Base-by-base conservation (phyloP, 1,140 invertebrate genomes). In the Zaprionus capensis region DNA sequence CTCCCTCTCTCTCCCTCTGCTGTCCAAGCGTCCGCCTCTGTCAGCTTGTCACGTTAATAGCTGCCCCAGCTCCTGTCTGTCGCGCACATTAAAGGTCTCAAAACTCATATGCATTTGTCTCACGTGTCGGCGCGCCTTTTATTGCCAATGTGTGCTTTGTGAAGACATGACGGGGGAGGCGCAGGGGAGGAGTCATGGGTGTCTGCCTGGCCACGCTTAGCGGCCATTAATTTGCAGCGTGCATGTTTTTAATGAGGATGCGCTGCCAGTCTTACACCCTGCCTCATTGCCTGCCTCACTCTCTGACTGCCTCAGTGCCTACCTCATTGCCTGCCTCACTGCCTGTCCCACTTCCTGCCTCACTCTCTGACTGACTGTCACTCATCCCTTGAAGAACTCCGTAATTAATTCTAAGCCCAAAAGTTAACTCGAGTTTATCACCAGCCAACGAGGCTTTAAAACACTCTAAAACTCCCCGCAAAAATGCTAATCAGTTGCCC, bases 191-290 rank as follows among this genome's bases (percentile, higher is more conserved):
- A 34, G 28, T 1, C n/a, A 15, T n/a, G 26, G 57, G 17, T 51
- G 41, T 55, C 51, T 41, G 57, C 15, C 46, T 58, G 65, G 73
- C 64, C 83, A 88, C 83, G 81, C 73, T 87, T 78, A 78, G 71
- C 57, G 71, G 78, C 75, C 83, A 88, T 87, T 87, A 87, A 87
- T 88, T 87, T 88, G 72, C 83, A 80, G 66, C 83, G 73, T 87
- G 83, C 80, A 80, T 75, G 78, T 87, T 87, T 87, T 88, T 87
- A 88, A 88, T 87, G 84, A 88, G 83, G 84, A 78, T 81, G 78
- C 74, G 81, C 20, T 24, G 12, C 46, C 44, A 17, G 44, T 1
- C 7, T 41, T 0, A n/a, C 20, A 75, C 70, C 66, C 71, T 78
- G 82, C 46, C 31, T 53, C 53, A 56, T 17, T 80, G 73, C 66